phyloP scores from a whole-genome alignment of 2,797 vertebrate species.

The Pygocentrus nattereri region DNA sequence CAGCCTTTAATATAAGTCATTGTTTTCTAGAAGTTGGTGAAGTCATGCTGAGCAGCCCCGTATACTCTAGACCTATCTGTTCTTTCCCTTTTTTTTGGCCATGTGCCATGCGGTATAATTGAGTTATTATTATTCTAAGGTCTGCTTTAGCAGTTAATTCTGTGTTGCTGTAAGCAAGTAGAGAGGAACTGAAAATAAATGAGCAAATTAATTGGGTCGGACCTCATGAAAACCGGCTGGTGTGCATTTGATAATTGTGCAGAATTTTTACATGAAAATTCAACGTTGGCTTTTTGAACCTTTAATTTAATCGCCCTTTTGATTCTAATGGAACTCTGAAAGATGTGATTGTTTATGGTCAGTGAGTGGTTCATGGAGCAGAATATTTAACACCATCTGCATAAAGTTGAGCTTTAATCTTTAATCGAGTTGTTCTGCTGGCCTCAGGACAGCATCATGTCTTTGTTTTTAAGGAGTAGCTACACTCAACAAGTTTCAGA shows the following conservation, averaged over 20 bases:
- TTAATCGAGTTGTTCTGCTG: conserved; percentile 12
- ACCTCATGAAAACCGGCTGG: conserved; percentile 36
- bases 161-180: conserved; percentile 53
- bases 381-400: conserved; percentile 46
- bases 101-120: conserved; percentile 49
- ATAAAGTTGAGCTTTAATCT: conserved; percentile 23
- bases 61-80: conserved; percentile 36
- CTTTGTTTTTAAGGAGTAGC: not conserved
- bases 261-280: conserved; percentile 44
- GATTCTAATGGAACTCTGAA: conserved; percentile 55
- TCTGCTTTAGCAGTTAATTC: conserved; percentile 57
- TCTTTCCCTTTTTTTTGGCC: conserved; percentile 43
- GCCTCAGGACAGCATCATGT: not conserved
- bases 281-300: conserved; percentile 36
- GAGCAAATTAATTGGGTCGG: conserved; percentile 54
- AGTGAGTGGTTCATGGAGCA: conserved; percentile 40
- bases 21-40: conserved; percentile 30
- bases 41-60: conserved; percentile 44
- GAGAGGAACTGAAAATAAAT: conserved; percentile 59
- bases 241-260: conserved; percentile 33
- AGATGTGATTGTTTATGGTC: conserved; percentile 51
- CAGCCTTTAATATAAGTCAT: conserved; percentile 23
- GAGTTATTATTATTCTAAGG: conserved; percentile 58
- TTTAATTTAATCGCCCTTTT: conserved; percentile 54
- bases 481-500: too few species aligned